Evolutionary conservation across 2,797 vertebrate species (phyloP).

Genomic region (Enteromius paludinosus): DNA sequence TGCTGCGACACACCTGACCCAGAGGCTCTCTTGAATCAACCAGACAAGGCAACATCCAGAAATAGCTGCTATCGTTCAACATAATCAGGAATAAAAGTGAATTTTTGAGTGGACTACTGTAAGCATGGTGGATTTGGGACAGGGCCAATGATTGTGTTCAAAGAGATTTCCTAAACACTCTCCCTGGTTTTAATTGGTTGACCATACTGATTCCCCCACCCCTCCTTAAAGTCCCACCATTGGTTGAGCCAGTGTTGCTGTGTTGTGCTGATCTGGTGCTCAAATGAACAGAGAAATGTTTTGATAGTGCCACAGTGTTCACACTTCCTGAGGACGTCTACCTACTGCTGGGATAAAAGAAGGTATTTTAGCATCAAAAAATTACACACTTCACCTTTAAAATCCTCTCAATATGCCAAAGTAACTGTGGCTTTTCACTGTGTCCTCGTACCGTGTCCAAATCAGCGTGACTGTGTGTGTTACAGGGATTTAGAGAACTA

Average conservation of each 20-base stretch:
- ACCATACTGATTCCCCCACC: background rate
- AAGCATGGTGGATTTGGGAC: background rate
- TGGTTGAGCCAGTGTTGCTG: slow-evolving; percentile 2
- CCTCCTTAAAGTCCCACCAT: background rate
- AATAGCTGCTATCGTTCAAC: background rate
- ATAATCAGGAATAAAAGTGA: background rate
- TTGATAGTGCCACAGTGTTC: slow-evolving; percentile 9
- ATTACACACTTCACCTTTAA: slow-evolving; percentile 32
- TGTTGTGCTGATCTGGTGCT: background rate
- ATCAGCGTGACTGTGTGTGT: slow-evolving; percentile 26
- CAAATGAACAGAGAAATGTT: background rate
- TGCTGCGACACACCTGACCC: slow-evolving; percentile 9
- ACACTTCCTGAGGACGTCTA: slow-evolving; percentile 19
- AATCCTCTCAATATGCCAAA: slow-evolving; percentile 31
- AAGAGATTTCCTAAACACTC: slow-evolving; percentile 2
- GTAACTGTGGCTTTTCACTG: background rate
- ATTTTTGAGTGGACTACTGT: background rate
- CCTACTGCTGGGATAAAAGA: slow-evolving; percentile 36
- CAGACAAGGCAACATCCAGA: background rate
- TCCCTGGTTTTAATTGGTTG: background rate
- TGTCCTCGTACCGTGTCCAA: slow-evolving; percentile 8
- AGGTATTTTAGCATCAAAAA: slow-evolving; percentile 38
- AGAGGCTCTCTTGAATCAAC: background rate
- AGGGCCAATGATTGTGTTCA: background rate
- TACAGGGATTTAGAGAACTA: slow-evolving; percentile 23